Evolutionary conservation across 2,888 invertebrate species (phyloP).

Genomic region (Volucella inflata): DNA sequence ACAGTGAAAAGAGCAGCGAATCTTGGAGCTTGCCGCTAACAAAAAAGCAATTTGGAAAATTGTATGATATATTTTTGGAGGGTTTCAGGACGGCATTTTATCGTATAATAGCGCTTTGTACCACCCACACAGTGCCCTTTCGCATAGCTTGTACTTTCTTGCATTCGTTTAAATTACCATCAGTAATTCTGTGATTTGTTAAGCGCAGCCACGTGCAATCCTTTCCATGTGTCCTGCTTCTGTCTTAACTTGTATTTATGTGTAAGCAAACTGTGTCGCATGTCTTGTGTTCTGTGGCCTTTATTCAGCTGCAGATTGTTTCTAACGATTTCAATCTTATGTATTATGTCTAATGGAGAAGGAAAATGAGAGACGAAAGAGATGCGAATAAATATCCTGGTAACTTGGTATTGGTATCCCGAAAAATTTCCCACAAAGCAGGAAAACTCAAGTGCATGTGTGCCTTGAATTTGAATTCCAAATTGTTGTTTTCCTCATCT

Average conservation of each 20-base stretch:
- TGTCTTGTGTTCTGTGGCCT: background rate
- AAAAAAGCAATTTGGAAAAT: constrained; percentile 63
- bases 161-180: constrained; percentile 59
- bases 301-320: constrained; percentile 19
- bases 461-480: constrained; percentile 45
- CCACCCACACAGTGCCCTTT: constrained; percentile 4
- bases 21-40: too few relatives aligned
- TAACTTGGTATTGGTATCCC: background rate
- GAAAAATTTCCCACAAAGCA: background rate
- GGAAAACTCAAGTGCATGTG: constrained; percentile 7
- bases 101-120: background rate
- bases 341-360: background rate
- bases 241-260: too few relatives aligned
- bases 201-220: constrained; percentile 56
- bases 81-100: constrained; percentile 8
- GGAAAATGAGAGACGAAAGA: background rate
- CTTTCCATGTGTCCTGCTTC: too few relatives aligned
- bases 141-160: constrained; percentile 27
- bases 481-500: constrained; percentile 6
- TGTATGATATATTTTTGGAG: constrained; percentile 61
- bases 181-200: constrained; percentile 64
- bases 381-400: background rate
- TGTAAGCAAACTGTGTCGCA: too few relatives aligned
- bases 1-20: background rate
- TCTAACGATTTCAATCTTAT: background rate